Evolutionary conservation across 2,113 vertebrate genomes (phyloP).

Genomic region (Crotophaga sulcirostris): DNA sequence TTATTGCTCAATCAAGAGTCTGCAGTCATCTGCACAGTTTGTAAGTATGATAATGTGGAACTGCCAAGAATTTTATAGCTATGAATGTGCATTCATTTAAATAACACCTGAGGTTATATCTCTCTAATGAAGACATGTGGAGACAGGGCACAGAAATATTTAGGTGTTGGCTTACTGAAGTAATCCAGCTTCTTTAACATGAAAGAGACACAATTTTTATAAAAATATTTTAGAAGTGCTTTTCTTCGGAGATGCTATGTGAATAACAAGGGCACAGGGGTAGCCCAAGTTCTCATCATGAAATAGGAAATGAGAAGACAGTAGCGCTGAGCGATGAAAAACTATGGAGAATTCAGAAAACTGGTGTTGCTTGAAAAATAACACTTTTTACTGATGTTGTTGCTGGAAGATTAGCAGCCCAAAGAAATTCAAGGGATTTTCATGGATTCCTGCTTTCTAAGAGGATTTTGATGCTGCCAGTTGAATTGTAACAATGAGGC

Average conservation of each 20-base stretch:
- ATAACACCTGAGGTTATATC: conserved; percentile 54
- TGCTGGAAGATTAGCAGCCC: not conserved
- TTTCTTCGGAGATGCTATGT: not conserved
- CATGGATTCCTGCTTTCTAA: not conserved
- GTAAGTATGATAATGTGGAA: not conserved
- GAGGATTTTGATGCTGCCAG: not conserved
- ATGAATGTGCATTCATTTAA: conserved; percentile 52
- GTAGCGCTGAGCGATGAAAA: not conserved
- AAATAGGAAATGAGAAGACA: not conserved
- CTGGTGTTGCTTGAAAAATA: not conserved
- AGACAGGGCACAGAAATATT: conserved; percentile 68
- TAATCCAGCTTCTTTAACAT: conserved; percentile 40
- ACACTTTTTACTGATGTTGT: not conserved
- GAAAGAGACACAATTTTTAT: not conserved
- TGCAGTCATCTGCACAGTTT: not conserved
- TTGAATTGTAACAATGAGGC: not conserved
- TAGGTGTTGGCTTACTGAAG: conserved; percentile 63
- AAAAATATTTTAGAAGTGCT: not conserved
- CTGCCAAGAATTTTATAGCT: conserved; percentile 16
- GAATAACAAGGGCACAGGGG: not conserved
- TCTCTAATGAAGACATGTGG: conserved; percentile 61
- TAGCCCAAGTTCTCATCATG: not conserved
- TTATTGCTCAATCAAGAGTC: not conserved
- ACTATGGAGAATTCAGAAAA: not conserved
- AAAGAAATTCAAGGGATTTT: not conserved